phyloP scores from a whole-genome alignment of 2,888 invertebrate species.

The Chymomyza fuscimana region DNA sequence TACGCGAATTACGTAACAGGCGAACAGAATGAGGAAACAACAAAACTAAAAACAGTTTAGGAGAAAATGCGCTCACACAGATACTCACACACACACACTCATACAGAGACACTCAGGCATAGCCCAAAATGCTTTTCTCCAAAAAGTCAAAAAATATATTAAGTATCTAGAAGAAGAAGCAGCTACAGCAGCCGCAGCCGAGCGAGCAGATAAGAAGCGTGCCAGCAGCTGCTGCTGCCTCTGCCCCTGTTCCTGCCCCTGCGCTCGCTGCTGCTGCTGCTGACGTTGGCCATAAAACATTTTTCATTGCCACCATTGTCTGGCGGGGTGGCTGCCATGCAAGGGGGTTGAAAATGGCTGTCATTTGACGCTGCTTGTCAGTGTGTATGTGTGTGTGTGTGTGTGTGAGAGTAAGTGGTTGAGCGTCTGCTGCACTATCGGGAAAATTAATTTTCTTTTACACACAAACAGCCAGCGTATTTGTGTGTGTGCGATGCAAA shows the following conservation, averaged over 20 bases:
- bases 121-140: constrained; percentile 68
- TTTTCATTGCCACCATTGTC: constrained; percentile 43
- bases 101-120: constrained; percentile 9
- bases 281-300: constrained; percentile 61
- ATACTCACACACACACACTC: constrained; percentile 15
- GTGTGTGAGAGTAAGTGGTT: background rate
- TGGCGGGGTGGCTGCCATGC: constrained; percentile 39
- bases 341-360: constrained; percentile 59
- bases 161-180: constrained; percentile 59
- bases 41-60: constrained; percentile 60
- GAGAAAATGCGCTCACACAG: constrained; percentile 41
- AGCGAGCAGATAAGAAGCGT: constrained; percentile 48
- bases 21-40: constrained; percentile 59
- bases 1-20: constrained; percentile 76
- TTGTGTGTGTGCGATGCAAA: constrained; percentile 28
- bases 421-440: constrained; percentile 44
- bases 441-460: constrained; percentile 55
- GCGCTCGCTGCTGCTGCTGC: constrained; percentile 31
- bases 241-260: constrained; percentile 14
- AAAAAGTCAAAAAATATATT: constrained; percentile 71
- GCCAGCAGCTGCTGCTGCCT: constrained; percentile 34
- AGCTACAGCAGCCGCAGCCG: constrained; percentile 38
- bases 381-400: background rate
- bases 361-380: background rate
- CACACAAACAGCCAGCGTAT: background rate